phyloP scores from a whole-genome alignment of 2,888 invertebrate genomes.

The Clanis bilineata region DNA sequence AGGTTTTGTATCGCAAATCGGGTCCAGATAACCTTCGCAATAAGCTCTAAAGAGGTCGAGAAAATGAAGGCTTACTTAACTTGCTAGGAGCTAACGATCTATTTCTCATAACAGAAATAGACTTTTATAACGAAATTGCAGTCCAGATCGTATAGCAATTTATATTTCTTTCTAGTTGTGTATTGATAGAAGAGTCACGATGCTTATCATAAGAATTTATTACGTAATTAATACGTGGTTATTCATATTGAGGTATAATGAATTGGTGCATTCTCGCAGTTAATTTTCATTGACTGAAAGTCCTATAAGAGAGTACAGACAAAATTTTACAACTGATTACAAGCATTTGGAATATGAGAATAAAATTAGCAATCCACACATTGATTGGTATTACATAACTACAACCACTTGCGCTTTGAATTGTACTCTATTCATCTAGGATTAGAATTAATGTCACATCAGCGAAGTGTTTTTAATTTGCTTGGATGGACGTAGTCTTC shows the following conservation, averaged over 20 bases:
- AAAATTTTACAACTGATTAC: too few species aligned
- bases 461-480: not conserved
- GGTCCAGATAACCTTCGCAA: slow-evolving; percentile 9
- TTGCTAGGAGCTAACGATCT: not conserved
- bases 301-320: too few species aligned
- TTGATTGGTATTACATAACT: too few species aligned
- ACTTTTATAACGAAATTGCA: slow-evolving; percentile 3
- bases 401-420: too few species aligned
- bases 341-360: too few species aligned
- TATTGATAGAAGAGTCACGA: not conserved
- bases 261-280: too few species aligned
- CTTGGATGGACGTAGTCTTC: not conserved
- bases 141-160: not conserved
- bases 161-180: not conserved
- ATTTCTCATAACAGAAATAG: slow-evolving; percentile 7
- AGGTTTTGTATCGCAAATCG: slow-evolving; percentile 2
- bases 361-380: too few species aligned
- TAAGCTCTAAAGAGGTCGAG: slow-evolving; percentile 11
- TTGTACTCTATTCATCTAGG: not conserved
- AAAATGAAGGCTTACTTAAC: slow-evolving; percentile 11
- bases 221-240: too few species aligned
- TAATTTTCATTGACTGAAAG: too few species aligned
- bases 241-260: too few species aligned
- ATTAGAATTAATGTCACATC: not conserved
- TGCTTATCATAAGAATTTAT: too few species aligned